Conservation (phyloP, 2,888 invertebrate genomes). For the Apodemia hepburni region DNA sequence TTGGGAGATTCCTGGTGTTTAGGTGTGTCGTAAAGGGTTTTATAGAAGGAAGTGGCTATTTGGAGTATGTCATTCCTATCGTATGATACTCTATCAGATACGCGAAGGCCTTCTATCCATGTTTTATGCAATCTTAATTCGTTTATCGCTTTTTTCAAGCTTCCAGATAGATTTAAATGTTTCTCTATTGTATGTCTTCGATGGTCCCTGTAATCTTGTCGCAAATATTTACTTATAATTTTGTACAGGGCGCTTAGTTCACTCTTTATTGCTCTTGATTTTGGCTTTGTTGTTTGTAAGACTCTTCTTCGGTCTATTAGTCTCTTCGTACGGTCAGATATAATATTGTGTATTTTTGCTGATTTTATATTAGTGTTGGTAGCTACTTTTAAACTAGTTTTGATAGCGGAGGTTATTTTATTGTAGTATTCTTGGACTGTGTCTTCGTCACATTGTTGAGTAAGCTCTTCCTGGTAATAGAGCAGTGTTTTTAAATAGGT, state of each 20-base stretch:
- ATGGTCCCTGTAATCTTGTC: conserved; percentile 15
- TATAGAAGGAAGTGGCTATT: not conserved
- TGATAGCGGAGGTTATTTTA: not conserved
- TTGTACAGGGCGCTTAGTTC: conserved; percentile 14
- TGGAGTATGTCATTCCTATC: not conserved
- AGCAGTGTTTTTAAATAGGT: not conserved
- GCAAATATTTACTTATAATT: not conserved
- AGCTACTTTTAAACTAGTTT: not conserved
- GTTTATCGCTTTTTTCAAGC: not conserved
- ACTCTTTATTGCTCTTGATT: conserved; percentile 19
- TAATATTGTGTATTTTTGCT: too few relatives aligned
- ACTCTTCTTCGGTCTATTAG: conserved; percentile 7
- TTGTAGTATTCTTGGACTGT: not conserved
- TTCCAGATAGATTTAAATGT: not conserved
- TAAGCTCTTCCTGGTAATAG: not conserved
- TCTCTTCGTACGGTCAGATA: not conserved
- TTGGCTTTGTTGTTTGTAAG: conserved; percentile 18
- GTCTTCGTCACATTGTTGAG: not conserved
- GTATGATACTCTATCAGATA: not conserved
- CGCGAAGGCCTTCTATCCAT: not conserved
- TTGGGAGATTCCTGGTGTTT: too few relatives aligned
- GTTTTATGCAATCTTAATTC: not conserved
- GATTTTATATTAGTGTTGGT: too few relatives aligned
- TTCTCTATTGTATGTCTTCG: conserved; percentile 14
- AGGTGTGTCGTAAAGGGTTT: not conserved